Conservation (phyloP, 2,888 invertebrate genomes). For the Shargacucullia verbasci region DNA sequence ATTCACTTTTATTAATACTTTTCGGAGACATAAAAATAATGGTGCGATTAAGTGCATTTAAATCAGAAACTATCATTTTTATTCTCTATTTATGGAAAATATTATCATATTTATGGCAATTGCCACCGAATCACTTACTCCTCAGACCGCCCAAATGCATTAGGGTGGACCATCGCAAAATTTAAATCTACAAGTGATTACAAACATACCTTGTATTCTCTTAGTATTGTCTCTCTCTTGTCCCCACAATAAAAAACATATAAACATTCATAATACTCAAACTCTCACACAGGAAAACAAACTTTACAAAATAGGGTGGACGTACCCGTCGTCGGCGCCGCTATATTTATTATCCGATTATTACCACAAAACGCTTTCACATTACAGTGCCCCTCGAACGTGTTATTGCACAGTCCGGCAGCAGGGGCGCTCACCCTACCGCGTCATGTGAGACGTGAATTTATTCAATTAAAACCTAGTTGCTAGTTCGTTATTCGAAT, state of each 20-base stretch:
- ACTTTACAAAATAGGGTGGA: slow-evolving; percentile 59
- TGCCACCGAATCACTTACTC: background rate
- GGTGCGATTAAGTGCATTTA: too few species aligned
- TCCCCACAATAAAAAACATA: slow-evolving; percentile 25
- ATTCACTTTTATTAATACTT: too few species aligned
- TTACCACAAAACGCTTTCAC: slow-evolving; percentile 70
- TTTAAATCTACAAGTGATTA: slow-evolving; percentile 14
- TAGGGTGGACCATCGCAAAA: slow-evolving; percentile 15
- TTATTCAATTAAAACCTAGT: slow-evolving; percentile 60
- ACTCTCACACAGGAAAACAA: slow-evolving; percentile 52
- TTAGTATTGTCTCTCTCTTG: slow-evolving; percentile 5
- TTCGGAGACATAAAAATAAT: too few species aligned
- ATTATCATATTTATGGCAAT: too few species aligned
- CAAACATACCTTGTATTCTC: background rate
- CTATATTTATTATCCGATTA: slow-evolving; percentile 77
- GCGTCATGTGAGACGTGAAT: slow-evolving; percentile 53
- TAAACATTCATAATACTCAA: slow-evolving; percentile 44
- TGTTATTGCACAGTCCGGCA: slow-evolving; percentile 56
- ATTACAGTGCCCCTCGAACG: slow-evolving; percentile 64
- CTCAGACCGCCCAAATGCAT: background rate
- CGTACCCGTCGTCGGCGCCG: slow-evolving; percentile 57
- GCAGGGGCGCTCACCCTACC: slow-evolving; percentile 56
- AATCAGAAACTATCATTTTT: too few species aligned
- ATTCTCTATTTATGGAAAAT: too few species aligned
- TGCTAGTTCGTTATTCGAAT: slow-evolving; percentile 43